phyloP scores from a whole-genome alignment of 2,888 invertebrate species.

The Pristionchus mayeri region DNA sequence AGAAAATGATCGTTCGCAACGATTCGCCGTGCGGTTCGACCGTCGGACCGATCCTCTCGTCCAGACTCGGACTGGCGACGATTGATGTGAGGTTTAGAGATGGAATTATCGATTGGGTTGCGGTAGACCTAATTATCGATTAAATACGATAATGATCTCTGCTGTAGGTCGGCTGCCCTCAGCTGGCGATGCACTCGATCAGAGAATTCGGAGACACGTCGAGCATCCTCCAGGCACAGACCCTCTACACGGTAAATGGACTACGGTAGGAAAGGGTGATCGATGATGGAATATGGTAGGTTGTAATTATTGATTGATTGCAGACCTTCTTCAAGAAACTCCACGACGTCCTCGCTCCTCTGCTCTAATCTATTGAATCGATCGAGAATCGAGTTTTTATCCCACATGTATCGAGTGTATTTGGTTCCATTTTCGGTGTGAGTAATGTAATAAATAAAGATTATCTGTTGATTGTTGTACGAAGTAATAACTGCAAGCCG shows the following conservation, averaged over 20 bases:
- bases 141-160: background rate
- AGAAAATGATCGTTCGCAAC: constrained; percentile 79
- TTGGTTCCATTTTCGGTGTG: background rate
- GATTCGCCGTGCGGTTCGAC: constrained; percentile 79
- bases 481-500: background rate
- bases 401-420: background rate
- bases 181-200: constrained; percentile 80
- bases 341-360: constrained; percentile 24
- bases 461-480: background rate
- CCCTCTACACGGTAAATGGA: constrained; percentile 77
- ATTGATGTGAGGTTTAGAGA: constrained; percentile 77
- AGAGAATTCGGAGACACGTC: constrained; percentile 78
- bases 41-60: constrained; percentile 79
- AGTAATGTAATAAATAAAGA: background rate
- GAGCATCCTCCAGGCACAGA: constrained; percentile 77
- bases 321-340: constrained; percentile 59
- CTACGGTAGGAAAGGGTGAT: background rate
- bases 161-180: constrained; percentile 77
- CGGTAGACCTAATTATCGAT: background rate
- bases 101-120: background rate
- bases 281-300: background rate
- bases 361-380: constrained; percentile 22
- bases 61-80: constrained; percentile 78
- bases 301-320: background rate
- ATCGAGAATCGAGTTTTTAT: background rate